Base-by-base conservation (phyloP, 1,140 invertebrate species). In the Anastatus disparis region DNA sequence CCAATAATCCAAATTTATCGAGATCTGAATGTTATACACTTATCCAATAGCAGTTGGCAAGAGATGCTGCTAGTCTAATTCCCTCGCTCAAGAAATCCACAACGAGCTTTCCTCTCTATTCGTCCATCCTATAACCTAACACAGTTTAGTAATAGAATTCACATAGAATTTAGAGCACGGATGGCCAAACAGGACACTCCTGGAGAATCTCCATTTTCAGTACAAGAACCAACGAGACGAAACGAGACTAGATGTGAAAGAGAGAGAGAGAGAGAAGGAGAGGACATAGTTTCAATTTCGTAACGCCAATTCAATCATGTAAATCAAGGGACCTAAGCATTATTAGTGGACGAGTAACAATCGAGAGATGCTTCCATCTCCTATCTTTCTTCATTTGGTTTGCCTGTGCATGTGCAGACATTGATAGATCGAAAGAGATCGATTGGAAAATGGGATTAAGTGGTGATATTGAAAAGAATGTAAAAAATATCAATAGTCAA, bases 251-350 rank as follows among this genome's bases (percentile, higher is more conserved):
- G n/a, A n/a, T n/a, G n/a, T n/a, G n/a, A n/a, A n/a, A n/a, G n/a
- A n/a, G n/a, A n/a, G n/a, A n/a, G n/a, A n/a, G n/a, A n/a, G n/a
- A n/a, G n/a, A n/a, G n/a, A n/a, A n/a, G n/a, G n/a, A n/a, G n/a
- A n/a, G n/a, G n/a, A n/a, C n/a, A 69, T 78, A 77, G 80, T 85
- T 85, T 85, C 84, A 85, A 85, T 85, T 85, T 84, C 83, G 81
- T 78, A 82, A 85, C 79, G 82, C 78, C 83, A 79, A 84, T 85
- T 82, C 83, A 85, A 85, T 85, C 84, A 85, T 85, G 84, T 85
- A 85, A 85, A 85, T 85, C 83, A 84, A 79, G 79, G 72, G 67
- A 48, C 73, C 75, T n/a, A n/a, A 79, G 82, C 82, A 80, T 84
- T 85, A 85, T 85, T 84, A 84, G 81, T 75, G 79, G 79, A 69